Percentiles rank a stretch among this genome's conserved stretches.
Evolutionary conservation across 2,797 vertebrate species (phyloP).

Genomic region (Ambastaia sidthimunki): DNA sequence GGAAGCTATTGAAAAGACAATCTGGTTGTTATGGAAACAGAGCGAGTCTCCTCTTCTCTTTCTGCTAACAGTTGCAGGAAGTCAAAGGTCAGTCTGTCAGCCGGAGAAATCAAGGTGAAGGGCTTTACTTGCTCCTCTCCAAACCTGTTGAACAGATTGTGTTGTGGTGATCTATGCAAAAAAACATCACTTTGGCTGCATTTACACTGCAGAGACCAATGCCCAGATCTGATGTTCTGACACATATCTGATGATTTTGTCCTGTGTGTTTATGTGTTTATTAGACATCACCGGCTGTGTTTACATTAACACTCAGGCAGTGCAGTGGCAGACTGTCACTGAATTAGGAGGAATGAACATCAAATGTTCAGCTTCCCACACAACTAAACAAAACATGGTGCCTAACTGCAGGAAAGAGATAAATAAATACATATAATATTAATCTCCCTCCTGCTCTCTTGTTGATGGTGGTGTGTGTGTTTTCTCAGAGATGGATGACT

Average conservation of each 20-base stretch:
- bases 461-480: too few species aligned
- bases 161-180: constrained; percentile 1
- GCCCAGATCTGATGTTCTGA: background rate
- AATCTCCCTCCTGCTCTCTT: too few species aligned
- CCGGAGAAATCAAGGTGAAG: constrained; percentile 11
- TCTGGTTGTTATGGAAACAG: constrained; percentile 35
- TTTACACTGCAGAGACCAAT: background rate
- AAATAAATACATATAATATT: background rate
- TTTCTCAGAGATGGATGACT: background rate
- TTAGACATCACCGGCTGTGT: background rate
- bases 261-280: background rate
- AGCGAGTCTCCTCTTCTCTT: constrained; percentile 9
- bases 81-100: constrained; percentile 10
- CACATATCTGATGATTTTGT: background rate
- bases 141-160: constrained; percentile 41
- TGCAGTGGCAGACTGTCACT: background rate
- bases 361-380: background rate
- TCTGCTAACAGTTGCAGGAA: background rate
- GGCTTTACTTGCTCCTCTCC: constrained; percentile 9
- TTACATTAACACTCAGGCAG: background rate
- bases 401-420: background rate
- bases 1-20: background rate
- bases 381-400: background rate
- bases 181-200: background rate
- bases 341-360: background rate